Evolutionary conservation across 1,140 invertebrate genomes (phyloP).

Genomic region (Aricia agestis): DNA sequence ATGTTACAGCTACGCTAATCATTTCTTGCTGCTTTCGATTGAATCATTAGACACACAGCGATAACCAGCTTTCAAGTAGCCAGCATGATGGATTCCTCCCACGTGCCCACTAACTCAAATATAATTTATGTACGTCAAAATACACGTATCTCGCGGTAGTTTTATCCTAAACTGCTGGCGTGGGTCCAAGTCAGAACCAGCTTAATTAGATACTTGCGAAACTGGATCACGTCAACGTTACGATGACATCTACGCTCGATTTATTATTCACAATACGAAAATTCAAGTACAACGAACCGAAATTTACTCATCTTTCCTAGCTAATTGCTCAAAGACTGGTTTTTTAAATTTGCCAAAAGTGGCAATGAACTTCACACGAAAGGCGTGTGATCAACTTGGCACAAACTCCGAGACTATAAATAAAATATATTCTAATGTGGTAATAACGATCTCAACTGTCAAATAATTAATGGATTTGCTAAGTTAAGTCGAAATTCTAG

Average conservation of each 20-base stretch:
- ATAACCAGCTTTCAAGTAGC: not conserved
- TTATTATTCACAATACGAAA: not conserved
- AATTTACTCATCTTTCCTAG: not conserved
- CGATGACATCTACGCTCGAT: not conserved
- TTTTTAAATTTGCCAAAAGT: not conserved
- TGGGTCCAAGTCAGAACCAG: not conserved
- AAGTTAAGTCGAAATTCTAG: not conserved
- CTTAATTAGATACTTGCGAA: constrained; percentile 1
- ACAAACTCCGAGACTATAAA: not conserved
- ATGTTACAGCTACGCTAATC: not conserved
- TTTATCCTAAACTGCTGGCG: not conserved
- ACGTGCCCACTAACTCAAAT: not conserved
- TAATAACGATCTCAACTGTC: not conserved
- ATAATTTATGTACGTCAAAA: constrained; percentile 1
- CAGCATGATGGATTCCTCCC: not conserved
- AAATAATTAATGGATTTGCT: not conserved
- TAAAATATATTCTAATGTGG: too few species aligned
- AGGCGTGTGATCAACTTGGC: not conserved
- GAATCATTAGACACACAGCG: not conserved
- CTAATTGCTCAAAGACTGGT: not conserved
- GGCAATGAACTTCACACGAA: not conserved
- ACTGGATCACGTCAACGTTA: not conserved
- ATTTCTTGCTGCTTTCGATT: not conserved
- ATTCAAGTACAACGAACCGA: not conserved
- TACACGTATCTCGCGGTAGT: not conserved